These are phyloP conservation scores for Lota lota DNA, from an alignment of 2,113 vertebrate species.

Conservation along the genomic window DNA sequence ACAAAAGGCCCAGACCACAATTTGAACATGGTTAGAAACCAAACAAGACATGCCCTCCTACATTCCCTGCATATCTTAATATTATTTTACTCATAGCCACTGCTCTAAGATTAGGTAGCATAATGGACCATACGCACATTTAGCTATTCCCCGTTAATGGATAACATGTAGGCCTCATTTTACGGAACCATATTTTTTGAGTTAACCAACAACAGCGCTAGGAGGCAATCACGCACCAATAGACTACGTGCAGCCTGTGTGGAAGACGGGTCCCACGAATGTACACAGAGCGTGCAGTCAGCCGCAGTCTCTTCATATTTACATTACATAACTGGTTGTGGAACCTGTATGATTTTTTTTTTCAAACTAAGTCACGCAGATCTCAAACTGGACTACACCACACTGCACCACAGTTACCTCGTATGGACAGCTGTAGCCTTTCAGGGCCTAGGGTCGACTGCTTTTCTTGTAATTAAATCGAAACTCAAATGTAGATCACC, in stretches of 20 bases:
- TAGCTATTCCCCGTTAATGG: neutral
- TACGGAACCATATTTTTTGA: neutral
- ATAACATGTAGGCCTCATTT: neutral
- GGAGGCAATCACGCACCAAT: neutral
- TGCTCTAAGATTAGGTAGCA: no score
- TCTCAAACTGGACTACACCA: neutral
- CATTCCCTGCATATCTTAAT: no score
- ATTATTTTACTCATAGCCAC: no score
- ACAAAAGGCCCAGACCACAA: no score
- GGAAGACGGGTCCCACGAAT: neutral
- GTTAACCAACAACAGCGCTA: neutral
- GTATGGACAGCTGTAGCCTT: no score
- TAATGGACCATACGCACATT: neutral
- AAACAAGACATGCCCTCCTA: no score
- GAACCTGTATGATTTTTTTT: slow-evolving; percentile 5
- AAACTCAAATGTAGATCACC: no score
- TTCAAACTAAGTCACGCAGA: no score
- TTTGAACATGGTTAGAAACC: no score
- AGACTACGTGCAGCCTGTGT: neutral
- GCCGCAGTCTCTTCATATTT: slow-evolving; percentile 7
- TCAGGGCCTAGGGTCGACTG: no score
- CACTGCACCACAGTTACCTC: no score
- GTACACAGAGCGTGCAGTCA: neutral
- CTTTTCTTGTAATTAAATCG: no score
- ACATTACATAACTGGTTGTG: slow-evolving; percentile 3